Evolutionary conservation across 1,140 invertebrate genomes (phyloP).

Genomic region (Tetraneura akinire): DNA sequence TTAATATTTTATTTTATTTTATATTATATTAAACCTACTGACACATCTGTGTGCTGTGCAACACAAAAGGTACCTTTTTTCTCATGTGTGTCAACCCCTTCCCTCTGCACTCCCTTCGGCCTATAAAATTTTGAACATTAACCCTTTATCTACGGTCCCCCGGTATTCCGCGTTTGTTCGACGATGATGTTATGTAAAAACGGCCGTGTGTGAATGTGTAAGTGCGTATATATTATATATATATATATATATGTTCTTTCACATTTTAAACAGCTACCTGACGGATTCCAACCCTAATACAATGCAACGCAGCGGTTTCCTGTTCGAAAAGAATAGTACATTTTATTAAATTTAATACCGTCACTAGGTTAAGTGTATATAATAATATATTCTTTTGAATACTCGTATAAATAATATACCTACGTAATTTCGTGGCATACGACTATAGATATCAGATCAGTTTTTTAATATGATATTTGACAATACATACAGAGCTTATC

Average conservation of each 20-base stretch:
- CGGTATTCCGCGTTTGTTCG: constrained; percentile 37
- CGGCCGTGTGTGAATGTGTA: background rate
- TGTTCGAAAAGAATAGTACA: constrained; percentile 29
- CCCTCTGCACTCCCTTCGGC: background rate
- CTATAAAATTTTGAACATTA: constrained; percentile 44
- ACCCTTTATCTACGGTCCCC: constrained; percentile 46
- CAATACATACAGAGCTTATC: too few relatives aligned
- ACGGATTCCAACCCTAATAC: constrained; percentile 39
- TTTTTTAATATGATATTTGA: too few relatives aligned
- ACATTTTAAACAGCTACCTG: constrained; percentile 51
- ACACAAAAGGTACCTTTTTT: constrained; percentile 51
- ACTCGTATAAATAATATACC: background rate
- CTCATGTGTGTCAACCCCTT: constrained; percentile 49
- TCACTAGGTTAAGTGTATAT: constrained; percentile 11
- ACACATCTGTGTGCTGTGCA: constrained; percentile 45
- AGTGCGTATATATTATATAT: too few relatives aligned
- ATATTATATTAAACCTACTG: constrained; percentile 29
- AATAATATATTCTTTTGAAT: background rate
- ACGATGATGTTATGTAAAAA: constrained; percentile 50
- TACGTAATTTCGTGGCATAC: background rate
- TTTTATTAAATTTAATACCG: constrained; percentile 24
- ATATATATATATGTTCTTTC: too few relatives aligned
- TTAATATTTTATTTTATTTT: constrained; percentile 29
- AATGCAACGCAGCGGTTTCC: constrained; percentile 42
- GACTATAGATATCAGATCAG: background rate